Evolutionary conservation across 2,797 vertebrate species (phyloP).

Genomic region (Cossypha dichroa): DNA sequence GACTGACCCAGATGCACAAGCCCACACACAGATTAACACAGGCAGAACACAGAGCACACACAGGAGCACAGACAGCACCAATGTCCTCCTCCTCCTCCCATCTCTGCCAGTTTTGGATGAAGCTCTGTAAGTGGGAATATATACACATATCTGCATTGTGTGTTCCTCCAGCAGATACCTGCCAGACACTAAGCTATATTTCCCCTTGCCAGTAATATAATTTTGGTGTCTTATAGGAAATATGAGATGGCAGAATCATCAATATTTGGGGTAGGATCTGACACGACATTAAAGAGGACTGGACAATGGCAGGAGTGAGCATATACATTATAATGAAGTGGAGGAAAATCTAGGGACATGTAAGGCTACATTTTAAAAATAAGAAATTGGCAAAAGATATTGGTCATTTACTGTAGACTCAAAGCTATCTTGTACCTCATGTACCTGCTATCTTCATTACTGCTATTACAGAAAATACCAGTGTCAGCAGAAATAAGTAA

Average conservation of each 20-base stretch:
- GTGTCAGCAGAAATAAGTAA: neutral
- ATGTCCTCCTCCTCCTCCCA: neutral
- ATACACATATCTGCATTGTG: neutral
- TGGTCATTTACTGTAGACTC: neutral
- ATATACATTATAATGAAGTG: neutral
- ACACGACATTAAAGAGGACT: neutral
- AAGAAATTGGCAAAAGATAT: neutral
- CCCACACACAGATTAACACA: fast-evolving
- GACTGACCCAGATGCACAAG: neutral
- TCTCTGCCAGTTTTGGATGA: neutral
- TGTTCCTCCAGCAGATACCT: neutral
- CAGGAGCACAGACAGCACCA: neutral
- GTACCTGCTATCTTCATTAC: neutral
- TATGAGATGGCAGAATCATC: neutral
- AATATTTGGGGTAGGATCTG: neutral
- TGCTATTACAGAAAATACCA: neutral
- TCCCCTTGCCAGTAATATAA: neutral
- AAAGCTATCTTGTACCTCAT: neutral
- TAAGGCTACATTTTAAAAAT: neutral
- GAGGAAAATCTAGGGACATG: neutral
- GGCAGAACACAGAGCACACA: neutral
- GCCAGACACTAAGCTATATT: neutral
- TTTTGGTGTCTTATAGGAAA: neutral
- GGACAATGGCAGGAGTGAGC: neutral
- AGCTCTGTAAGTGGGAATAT: neutral